Conservation (phyloP, 2,113 vertebrate species). For the Ahaetulla prasina region DNA sequence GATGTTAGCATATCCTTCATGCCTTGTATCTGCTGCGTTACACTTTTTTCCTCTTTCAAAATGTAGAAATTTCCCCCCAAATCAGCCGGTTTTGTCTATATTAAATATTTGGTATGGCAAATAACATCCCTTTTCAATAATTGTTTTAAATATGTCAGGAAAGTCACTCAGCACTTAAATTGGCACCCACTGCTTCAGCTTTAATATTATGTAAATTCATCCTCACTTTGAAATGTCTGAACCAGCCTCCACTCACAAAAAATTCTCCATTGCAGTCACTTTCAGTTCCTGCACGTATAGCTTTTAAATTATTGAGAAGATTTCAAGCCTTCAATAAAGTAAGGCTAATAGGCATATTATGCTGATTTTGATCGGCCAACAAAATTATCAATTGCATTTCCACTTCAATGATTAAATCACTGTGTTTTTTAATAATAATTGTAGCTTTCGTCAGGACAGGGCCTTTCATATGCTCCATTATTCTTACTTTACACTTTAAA, state of each 20-base stretch:
- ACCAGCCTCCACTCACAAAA: background rate
- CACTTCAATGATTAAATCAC: background rate
- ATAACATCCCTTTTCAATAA: background rate
- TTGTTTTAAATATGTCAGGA: background rate
- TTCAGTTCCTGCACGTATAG: background rate
- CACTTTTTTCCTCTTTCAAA: background rate
- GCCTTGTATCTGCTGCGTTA: background rate
- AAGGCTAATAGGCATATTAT: background rate
- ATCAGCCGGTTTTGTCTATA: background rate
- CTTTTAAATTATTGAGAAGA: background rate
- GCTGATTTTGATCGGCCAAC: background rate
- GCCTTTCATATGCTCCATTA: background rate
- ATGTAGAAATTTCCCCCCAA: background rate
- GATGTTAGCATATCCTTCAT: background rate
- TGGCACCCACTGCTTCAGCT: background rate
- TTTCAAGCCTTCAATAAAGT: background rate
- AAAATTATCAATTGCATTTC: background rate
- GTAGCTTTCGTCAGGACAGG: background rate
- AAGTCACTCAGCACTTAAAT: background rate
- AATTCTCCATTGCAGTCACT: background rate
- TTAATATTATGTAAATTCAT: background rate
- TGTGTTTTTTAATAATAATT: background rate
- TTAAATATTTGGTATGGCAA: background rate
- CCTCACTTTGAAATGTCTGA: background rate
- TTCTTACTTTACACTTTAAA: background rate